These are phyloP conservation scores for Ascidia mentula DNA, from an alignment of 23 tunicate genomes.

Conservation along the genomic window DNA sequence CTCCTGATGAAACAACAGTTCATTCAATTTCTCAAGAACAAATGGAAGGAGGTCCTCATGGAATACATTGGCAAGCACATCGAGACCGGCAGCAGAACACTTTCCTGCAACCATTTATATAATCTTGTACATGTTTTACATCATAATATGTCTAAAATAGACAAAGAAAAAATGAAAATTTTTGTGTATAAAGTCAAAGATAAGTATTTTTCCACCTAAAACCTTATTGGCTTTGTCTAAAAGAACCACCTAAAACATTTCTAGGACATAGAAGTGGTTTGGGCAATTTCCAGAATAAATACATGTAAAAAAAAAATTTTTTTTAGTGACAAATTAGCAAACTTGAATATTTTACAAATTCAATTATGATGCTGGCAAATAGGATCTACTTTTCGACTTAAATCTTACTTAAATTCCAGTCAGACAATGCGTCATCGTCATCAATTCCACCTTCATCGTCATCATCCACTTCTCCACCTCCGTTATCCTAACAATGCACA, in stretches of 20 bases:
- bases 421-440: slow-evolving; percentile 96
- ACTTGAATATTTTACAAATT: not conserved
- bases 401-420: slow-evolving; percentile 90
- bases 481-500: slow-evolving; percentile 22
- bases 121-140: too few relatives aligned
- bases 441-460: slow-evolving; percentile 75
- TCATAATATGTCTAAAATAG: not conserved
- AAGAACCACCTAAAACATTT: too few relatives aligned
- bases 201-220: not conserved
- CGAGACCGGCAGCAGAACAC: slow-evolving; percentile 97
- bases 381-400: not conserved
- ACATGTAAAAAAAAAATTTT: too few relatives aligned
- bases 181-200: too few relatives aligned
- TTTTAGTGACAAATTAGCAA: not conserved
- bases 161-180: not conserved
- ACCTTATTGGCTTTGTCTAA: too few relatives aligned
- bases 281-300: too few relatives aligned
- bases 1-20: slow-evolving; percentile 78
- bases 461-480: slow-evolving; percentile 35
- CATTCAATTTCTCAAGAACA: slow-evolving; percentile 84
- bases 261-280: too few relatives aligned
- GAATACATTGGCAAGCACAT: slow-evolving; percentile 96
- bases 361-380: not conserved
- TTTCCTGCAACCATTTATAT: slow-evolving; percentile 44
- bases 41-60: slow-evolving; percentile 87